Conservation (phyloP, 2,888 invertebrate genomes). For the Scelioninae gen. 1 region DNA sequence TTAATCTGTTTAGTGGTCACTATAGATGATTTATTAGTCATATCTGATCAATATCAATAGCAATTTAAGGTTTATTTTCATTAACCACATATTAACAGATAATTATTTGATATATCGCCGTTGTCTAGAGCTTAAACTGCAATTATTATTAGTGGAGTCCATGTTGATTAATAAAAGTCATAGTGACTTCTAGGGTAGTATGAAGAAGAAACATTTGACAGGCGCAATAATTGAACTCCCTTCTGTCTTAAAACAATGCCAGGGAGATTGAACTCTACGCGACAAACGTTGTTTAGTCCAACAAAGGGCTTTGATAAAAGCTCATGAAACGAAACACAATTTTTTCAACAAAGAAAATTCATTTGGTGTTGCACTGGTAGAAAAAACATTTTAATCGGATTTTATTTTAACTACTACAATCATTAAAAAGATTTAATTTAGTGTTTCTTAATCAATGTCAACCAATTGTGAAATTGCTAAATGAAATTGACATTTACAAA, state of each 20-base stretch:
- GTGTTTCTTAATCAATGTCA: background rate
- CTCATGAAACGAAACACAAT: constrained; percentile 13
- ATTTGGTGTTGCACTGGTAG: background rate
- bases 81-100: too few relatives aligned
- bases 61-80: too few relatives aligned
- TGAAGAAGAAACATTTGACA: constrained; percentile 1
- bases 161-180: too few relatives aligned
- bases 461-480: background rate
- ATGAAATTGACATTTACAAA: background rate
- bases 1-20: too few relatives aligned
- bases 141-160: too few relatives aligned
- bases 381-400: background rate
- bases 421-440: too few relatives aligned
- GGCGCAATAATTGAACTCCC: constrained; percentile 9
- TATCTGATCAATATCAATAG: too few relatives aligned
- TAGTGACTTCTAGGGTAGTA: too few relatives aligned
- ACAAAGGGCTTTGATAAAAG: constrained; percentile 21
- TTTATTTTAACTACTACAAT: too few relatives aligned
- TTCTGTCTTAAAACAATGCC: constrained; percentile 20
- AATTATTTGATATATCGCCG: too few relatives aligned
- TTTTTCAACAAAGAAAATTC: constrained; percentile 23
- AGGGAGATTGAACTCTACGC: constrained; percentile 25
- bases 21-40: too few relatives aligned
- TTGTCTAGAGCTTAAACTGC: too few relatives aligned
- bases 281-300: constrained; percentile 16